A percentile compares a stretch with the other conserved stretches of the same genome.
These are phyloP conservation scores for Lordiphosa andalusiaca DNA, from an alignment of 2,888 invertebrate genomes.

Conservation along the genomic window DNA sequence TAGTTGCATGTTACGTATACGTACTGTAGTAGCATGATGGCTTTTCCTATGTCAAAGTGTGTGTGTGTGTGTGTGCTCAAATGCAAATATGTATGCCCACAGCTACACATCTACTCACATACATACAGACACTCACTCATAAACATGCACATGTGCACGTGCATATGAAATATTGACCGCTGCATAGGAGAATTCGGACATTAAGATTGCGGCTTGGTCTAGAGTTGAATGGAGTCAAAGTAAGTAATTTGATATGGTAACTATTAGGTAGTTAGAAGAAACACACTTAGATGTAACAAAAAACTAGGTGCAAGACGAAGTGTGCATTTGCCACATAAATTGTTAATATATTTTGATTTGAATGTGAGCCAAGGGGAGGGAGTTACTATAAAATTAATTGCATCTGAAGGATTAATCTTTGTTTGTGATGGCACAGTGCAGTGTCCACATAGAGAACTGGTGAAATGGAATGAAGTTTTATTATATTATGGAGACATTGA, in stretches of 20 bases:
- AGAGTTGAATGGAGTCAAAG: slow-evolving; percentile 11
- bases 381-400: too few relatives aligned
- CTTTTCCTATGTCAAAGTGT: slow-evolving; percentile 26
- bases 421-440: too few relatives aligned
- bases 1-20: slow-evolving; percentile 74
- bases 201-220: slow-evolving; percentile 29
- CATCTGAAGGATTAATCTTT: too few relatives aligned
- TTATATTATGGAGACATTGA: too few relatives aligned
- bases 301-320: too few relatives aligned
- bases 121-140: slow-evolving; percentile 21
- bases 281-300: too few relatives aligned
- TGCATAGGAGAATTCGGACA: slow-evolving; percentile 40
- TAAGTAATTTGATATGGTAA: slow-evolving; percentile 8
- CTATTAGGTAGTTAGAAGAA: slow-evolving; percentile 3
- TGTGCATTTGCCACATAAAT: too few relatives aligned
- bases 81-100: slow-evolving; percentile 3
- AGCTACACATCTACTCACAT: slow-evolving; percentile 13
- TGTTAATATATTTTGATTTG: too few relatives aligned
- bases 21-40: slow-evolving; percentile 45
- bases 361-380: too few relatives aligned
- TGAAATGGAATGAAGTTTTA: too few relatives aligned
- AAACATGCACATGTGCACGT: slow-evolving; percentile 41
- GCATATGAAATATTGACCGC: slow-evolving; percentile 68
- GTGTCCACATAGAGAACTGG: too few relatives aligned
- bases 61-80: slow-evolving; percentile 1